Conservation (phyloP, 2,797 vertebrate species). For the Austrolebias charrua region DNA sequence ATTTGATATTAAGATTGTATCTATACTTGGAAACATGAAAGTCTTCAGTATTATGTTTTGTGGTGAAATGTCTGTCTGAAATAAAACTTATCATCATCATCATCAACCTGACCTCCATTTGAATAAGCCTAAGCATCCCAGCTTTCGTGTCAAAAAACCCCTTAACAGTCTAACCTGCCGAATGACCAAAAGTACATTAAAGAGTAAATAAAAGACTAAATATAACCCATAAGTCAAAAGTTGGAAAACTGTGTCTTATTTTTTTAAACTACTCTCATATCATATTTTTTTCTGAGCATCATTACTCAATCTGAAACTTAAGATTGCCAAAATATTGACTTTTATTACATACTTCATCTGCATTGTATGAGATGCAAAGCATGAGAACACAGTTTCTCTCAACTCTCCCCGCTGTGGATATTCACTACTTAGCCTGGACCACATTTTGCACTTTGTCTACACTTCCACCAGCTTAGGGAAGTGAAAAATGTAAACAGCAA, state of each 20-base stretch:
- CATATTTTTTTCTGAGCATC: neutral
- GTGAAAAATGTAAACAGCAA: constrained; percentile 19
- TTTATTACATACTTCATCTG: neutral
- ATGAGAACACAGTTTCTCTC: neutral
- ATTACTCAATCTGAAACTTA: neutral
- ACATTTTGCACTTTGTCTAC: constrained; percentile 13
- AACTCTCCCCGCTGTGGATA: neutral
- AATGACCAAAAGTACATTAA: too few species aligned
- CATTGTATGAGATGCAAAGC: neutral
- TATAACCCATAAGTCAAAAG: neutral
- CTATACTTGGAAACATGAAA: too few species aligned
- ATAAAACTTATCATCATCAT: too few species aligned
- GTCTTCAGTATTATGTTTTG: too few species aligned
- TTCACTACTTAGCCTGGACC: neutral
- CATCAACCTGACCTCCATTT: too few species aligned
- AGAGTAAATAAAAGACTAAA: too few species aligned
- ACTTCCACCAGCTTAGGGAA: constrained; percentile 1
- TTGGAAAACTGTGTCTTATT: neutral
- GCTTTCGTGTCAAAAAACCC: too few species aligned
- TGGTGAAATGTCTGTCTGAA: too few species aligned
- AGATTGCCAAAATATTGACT: neutral
- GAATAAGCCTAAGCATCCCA: too few species aligned
- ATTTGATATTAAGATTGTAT: too few species aligned
- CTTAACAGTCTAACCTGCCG: too few species aligned
- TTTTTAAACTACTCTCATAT: neutral